Evolutionary conservation across 2,888 invertebrate species (phyloP).

Genomic region (Cataglyphis livida): DNA sequence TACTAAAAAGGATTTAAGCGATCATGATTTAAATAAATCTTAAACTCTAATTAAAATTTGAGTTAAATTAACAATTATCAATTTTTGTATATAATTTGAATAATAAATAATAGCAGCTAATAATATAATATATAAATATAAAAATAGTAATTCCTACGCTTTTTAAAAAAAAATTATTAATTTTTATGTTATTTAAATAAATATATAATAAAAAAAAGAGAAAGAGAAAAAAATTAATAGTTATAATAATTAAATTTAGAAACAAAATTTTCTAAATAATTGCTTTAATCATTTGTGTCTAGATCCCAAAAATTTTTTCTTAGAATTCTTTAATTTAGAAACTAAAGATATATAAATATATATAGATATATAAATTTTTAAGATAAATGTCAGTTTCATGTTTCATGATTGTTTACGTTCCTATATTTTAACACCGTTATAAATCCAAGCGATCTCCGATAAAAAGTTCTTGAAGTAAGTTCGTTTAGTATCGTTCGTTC

Average conservation of each 20-base stretch:
- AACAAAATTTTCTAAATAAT: not conserved
- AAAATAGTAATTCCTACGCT: not conserved
- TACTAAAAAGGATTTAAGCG: not conserved
- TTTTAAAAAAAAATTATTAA: not conserved
- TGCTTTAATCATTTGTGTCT: not conserved
- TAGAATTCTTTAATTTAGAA: not conserved
- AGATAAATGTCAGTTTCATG: slow-evolving; percentile 4
- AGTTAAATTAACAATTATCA: not conserved
- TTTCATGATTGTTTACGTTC: not conserved
- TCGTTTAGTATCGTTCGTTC: not conserved
- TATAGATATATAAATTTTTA: too few relatives aligned
- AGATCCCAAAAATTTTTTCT: not conserved
- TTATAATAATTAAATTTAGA: not conserved
- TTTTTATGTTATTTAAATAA: not conserved
- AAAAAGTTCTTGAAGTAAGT: not conserved
- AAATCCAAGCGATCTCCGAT: not conserved
- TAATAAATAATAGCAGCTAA: not conserved
- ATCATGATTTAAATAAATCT: not conserved
- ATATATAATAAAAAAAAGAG: not conserved
- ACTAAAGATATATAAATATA: not conserved
- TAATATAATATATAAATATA: not conserved
- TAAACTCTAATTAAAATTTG: not conserved
- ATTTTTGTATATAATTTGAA: not conserved
- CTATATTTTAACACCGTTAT: not conserved
- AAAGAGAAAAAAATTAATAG: not conserved